These are phyloP conservation scores for Gymnopithys bicolor DNA, from an alignment of 2,797 vertebrate species.

Conservation along the genomic window DNA sequence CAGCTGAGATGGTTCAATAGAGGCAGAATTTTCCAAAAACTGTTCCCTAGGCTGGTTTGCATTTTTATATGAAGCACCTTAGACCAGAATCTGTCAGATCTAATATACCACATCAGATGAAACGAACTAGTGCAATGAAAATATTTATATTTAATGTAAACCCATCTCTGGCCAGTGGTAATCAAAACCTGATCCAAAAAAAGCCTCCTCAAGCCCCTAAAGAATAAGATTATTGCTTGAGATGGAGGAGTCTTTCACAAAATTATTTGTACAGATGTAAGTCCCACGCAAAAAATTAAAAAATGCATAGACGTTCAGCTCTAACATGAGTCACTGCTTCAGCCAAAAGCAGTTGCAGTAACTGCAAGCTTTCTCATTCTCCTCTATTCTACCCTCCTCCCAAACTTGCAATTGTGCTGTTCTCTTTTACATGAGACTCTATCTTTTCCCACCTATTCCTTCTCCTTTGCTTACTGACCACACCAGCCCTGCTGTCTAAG, in stretches of 20 bases:
- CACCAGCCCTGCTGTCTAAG: neutral
- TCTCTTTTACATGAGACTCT: neutral
- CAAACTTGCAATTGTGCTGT: neutral
- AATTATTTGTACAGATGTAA: constrained; percentile 37
- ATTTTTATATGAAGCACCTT: constrained; percentile 34
- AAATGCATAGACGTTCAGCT: neutral
- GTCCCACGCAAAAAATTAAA: neutral
- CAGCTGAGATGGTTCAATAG: constrained; percentile 27
- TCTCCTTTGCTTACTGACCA: neutral
- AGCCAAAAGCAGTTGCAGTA: neutral
- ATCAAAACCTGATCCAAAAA: constrained; percentile 19
- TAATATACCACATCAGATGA: constrained; percentile 22
- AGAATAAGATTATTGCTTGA: constrained; percentile 22
- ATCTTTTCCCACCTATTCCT: neutral
- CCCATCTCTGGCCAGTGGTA: neutral
- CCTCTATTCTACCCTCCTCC: neutral
- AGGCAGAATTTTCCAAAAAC: constrained; percentile 36
- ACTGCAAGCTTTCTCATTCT: neutral
- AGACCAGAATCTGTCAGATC: constrained; percentile 11
- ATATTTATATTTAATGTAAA: constrained; percentile 15
- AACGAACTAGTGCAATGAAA: constrained; percentile 27
- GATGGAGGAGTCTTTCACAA: constrained; percentile 6
- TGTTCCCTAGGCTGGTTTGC: neutral
- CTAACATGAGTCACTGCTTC: neutral
- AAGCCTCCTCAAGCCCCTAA: neutral